Conservation (phyloP, 2,797 vertebrate genomes). For the Tympanoctomys barrerae region DNA sequence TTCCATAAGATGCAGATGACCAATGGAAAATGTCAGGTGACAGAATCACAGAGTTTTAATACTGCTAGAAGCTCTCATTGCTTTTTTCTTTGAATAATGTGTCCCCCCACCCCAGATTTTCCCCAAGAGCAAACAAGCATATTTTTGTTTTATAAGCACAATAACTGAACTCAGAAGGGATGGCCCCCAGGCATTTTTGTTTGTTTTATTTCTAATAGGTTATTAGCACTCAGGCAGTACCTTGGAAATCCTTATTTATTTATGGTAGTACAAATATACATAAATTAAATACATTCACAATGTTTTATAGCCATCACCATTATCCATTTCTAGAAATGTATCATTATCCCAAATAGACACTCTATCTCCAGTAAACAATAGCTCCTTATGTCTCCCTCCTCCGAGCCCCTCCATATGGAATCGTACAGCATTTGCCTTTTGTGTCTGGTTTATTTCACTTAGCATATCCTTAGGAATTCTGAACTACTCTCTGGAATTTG, state of each 20-base stretch:
- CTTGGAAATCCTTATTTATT: conserved; percentile 31
- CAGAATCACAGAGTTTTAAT: background rate
- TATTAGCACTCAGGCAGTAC: background rate
- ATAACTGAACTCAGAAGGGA: background rate
- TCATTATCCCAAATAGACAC: conserved; percentile 16
- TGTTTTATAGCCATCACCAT: background rate
- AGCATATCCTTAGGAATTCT: conserved; percentile 63
- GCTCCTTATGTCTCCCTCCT: background rate
- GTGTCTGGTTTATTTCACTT: conserved; percentile 62
- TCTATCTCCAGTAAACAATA: background rate
- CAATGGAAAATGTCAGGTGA: background rate
- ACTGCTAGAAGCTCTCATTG: background rate
- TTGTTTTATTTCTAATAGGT: background rate
- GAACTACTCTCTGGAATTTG: conserved; percentile 49
- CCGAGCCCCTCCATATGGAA: background rate
- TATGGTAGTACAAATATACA: background rate
- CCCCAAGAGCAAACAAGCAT: background rate
- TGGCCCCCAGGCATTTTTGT: background rate
- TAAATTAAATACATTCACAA: background rate
- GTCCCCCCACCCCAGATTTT: background rate
- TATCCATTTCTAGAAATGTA: background rate
- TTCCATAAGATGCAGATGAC: conserved; percentile 1
- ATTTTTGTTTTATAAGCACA: conserved; percentile 12
- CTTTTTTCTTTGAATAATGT: background rate
- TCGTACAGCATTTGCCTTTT: background rate